A percentile compares a stretch with the other conserved stretches of the same genome.
Evolutionary conservation across 1,140 invertebrate species (phyloP).

Genomic region (Cardiocondyla obscurior): DNA sequence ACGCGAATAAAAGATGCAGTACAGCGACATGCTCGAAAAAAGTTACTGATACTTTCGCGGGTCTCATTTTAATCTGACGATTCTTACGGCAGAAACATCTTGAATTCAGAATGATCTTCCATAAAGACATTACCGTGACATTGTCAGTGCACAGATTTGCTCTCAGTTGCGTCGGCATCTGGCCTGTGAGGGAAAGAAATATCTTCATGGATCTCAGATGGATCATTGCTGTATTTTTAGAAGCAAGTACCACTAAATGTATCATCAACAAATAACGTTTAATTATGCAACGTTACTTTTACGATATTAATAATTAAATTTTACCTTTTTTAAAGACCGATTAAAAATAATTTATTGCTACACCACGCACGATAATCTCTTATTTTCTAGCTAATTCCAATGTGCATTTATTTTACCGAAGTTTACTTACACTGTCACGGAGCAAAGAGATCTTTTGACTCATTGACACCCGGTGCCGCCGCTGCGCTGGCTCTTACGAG

Average conservation of each 20-base stretch:
- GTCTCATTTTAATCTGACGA: neutral
- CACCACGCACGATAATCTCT: neutral
- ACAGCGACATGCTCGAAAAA: neutral
- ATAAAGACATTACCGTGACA: neutral
- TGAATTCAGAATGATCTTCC: neutral
- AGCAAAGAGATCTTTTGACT: neutral
- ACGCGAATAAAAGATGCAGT: constrained; percentile 46
- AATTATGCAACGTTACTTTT: neutral
- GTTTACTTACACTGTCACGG: constrained; percentile 34
- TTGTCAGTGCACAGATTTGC: constrained; percentile 13
- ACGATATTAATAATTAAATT: neutral
- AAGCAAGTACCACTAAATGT: constrained; percentile 4
- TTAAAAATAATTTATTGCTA: neutral
- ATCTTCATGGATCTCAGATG: constrained; percentile 46
- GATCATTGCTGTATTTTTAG: constrained; percentile 36
- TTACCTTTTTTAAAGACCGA: neutral
- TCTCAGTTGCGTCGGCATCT: constrained; percentile 23
- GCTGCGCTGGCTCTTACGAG: constrained; percentile 17
- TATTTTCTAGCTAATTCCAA: constrained; percentile 1
- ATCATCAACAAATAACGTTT: neutral
- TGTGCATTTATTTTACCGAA: constrained; percentile 26
- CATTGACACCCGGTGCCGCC: neutral
- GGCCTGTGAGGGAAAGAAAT: constrained; percentile 7
- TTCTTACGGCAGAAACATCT: neutral
- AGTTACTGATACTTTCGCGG: neutral